Base-by-base conservation (phyloP, 2,888 invertebrate genomes). In the Hecatera dysodea region DNA sequence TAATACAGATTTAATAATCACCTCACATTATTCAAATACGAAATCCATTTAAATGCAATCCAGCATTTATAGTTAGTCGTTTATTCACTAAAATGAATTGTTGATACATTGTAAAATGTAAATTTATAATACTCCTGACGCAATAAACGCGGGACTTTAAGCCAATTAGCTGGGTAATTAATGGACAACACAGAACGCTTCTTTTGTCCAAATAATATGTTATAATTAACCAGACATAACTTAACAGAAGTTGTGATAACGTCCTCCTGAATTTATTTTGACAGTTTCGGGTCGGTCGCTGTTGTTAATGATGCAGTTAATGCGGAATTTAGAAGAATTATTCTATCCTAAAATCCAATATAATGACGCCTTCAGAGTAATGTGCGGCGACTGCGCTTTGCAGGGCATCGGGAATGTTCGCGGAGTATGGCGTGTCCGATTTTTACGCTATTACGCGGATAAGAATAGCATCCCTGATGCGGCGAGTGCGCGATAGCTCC, bases 111-210 rank as follows among this genome's bases (percentile, higher is more conserved):
- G 57, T n/a, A 24, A 39, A 22, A 19, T 46, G 19, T 36, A 29
- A 36, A 46, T 69, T 64, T 56, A 12, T 63, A 46, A 46, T 29
- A 46, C 29, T 57, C n/a, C 57, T 33, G 52, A 44, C 42, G 29
- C 36, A 60, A 64, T 66, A 27, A 60, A 68, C 24, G 27, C 24
- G 24, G n/a, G 24, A 52, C 24, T 62, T 65, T 46, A 69, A 68
- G 59, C 60, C 61, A 61, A 69, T 75, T 64, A 69, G 52, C 50
- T 52, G 22, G 19, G 50, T 56, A 56, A 64, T 64, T 44, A 66
- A 61, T 44, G 24, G 36, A 9, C 19, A n/a, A 7, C 33, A 36
- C 27, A 12, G 11, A 62, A 60, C 44, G 42, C 8, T 55, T 65
- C 73, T 56, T 48, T 60, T 73, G 66, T 56, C 0, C 12, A 27